phyloP scores from a whole-genome alignment of 2,888 invertebrate genomes.

The Cylindroiulus punctatus region DNA sequence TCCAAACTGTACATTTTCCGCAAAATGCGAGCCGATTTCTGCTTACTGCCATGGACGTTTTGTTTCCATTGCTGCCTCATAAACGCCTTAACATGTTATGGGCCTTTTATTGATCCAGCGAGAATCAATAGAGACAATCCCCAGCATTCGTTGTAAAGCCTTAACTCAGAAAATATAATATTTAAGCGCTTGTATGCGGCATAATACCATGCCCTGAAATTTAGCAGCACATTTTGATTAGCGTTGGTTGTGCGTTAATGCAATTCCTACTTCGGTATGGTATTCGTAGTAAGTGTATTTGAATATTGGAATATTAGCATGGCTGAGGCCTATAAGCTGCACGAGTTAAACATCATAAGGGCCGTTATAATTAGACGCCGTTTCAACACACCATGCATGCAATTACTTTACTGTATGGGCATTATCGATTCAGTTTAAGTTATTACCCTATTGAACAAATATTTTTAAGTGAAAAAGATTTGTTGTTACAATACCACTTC shows the following conservation, averaged over 20 bases:
- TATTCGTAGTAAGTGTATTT: background rate
- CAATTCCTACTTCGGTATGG: background rate
- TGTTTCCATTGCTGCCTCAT: conserved; percentile 23
- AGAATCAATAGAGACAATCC: conserved; percentile 12
- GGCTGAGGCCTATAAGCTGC: background rate
- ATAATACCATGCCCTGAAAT: background rate
- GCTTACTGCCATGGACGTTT: background rate
- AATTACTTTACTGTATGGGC: too few relatives aligned
- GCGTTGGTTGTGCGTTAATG: background rate
- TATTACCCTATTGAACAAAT: too few relatives aligned
- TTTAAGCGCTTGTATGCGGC: background rate
- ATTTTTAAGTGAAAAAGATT: too few relatives aligned
- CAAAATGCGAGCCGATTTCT: background rate
- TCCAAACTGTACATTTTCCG: background rate
- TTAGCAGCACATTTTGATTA: background rate
- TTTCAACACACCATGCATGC: background rate
- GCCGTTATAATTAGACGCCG: background rate
- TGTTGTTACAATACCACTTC: too few relatives aligned
- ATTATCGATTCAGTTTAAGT: too few relatives aligned
- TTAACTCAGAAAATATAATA: conserved; percentile 28
- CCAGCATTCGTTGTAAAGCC: conserved; percentile 19
- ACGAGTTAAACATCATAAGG: background rate
- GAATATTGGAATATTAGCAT: background rate
- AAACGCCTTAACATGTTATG: conserved; percentile 37
- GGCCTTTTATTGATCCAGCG: conserved; percentile 21